phyloP scores from a whole-genome alignment of 2,797 vertebrate species.

The Rhabdophis nuchalis region DNA sequence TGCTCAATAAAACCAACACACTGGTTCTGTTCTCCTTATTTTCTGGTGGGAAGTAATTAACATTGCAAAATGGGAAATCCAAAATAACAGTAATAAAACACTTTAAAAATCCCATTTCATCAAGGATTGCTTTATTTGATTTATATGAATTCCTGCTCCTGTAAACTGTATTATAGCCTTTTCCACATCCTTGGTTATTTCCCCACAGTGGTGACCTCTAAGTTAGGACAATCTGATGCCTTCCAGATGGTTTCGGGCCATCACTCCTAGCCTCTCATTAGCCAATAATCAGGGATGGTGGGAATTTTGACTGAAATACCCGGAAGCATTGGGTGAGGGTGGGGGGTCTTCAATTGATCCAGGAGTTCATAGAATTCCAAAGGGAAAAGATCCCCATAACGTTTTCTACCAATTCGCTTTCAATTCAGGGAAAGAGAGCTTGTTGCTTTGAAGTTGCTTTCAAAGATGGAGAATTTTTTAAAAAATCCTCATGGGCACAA shows the following conservation, averaged over 20 bases:
- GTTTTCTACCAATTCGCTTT: not conserved
- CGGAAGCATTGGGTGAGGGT: not conserved
- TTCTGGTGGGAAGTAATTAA: not conserved
- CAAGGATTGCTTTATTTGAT: not conserved
- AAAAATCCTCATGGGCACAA: not conserved
- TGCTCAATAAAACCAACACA: not conserved
- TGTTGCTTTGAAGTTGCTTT: not conserved
- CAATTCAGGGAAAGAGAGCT: not conserved
- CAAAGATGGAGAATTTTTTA: not conserved
- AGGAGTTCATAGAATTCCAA: not conserved
- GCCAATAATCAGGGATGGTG: not conserved
- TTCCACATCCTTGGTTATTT: not conserved
- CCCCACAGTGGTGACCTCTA: not conserved
- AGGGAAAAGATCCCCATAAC: not conserved
- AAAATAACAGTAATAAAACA: not conserved
- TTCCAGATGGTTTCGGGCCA: not conserved
- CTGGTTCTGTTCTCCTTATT: not conserved
- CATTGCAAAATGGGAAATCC: not conserved
- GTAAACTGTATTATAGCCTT: not conserved
- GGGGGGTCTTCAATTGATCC: not conserved
- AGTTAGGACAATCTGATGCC: not conserved
- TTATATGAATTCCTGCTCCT: not conserved
- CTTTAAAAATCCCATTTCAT: not conserved
- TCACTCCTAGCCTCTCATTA: not conserved
- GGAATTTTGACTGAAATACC: not conserved